These are phyloP conservation scores for Nothobranchius kuhntae DNA, from an alignment of 2,113 vertebrate genomes.

Conservation along the genomic window DNA sequence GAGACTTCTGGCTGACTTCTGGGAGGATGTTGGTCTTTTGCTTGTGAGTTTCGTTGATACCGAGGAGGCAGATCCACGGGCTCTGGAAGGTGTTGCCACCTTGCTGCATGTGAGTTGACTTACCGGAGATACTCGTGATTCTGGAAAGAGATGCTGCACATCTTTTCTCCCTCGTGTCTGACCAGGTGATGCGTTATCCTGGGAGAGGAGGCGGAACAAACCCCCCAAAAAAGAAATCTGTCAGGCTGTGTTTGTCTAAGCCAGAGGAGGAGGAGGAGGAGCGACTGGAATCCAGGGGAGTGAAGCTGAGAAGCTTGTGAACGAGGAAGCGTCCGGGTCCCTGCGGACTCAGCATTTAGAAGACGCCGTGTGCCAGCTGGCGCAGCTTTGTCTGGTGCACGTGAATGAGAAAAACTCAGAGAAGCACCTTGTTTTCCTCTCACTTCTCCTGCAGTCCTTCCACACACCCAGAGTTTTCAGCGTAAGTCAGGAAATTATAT, in stretches of 20 bases:
- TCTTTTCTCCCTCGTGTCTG: constrained; percentile 16
- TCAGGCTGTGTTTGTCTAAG: constrained; percentile 84
- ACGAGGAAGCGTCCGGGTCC: constrained; percentile 41
- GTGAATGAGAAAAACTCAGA: constrained; percentile 86
- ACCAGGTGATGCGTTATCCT: constrained; percentile 84
- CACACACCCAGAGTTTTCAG: constrained; percentile 84
- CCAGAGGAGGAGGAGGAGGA: constrained; percentile 61
- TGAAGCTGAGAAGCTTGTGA: constrained; percentile 30
- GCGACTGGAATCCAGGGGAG: constrained; percentile 21
- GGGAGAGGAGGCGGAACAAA: constrained; percentile 67
- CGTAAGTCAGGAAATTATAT: constrained; percentile 45
- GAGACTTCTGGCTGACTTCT: constrained; percentile 84
- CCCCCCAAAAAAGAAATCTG: constrained; percentile 74
- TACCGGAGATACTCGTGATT: constrained; percentile 2
- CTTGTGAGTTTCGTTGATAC: constrained; percentile 80
- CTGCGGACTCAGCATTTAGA: constrained; percentile 82
- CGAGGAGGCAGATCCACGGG: constrained; percentile 77
- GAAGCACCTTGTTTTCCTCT: constrained; percentile 88
- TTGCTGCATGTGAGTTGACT: constrained; percentile 78
- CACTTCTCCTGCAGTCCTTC: constrained; percentile 85
- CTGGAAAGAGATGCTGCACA: neutral
- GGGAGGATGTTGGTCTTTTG: constrained; percentile 83
- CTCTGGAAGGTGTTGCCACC: constrained; percentile 82
- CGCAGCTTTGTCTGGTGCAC: constrained; percentile 86
- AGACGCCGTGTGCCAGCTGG: constrained; percentile 87